These are phyloP conservation scores for Terrapene triunguis DNA, from an alignment of 2,113 vertebrate species.

Conservation along the genomic window DNA sequence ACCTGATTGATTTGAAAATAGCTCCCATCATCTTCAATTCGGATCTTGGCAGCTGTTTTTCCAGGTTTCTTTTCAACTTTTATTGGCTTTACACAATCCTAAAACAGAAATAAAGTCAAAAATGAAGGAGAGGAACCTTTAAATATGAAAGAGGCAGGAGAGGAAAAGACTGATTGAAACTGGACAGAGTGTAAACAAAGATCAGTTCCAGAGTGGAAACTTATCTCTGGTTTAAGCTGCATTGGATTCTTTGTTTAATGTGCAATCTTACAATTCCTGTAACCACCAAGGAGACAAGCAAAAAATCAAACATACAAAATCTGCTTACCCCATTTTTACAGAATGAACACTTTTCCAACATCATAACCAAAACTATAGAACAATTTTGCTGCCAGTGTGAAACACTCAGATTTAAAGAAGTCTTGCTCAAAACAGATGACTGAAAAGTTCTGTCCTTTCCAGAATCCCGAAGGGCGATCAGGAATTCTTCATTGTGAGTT, in stretches of 20 bases:
- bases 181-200: fast-evolving
- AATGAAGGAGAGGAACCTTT: neutral
- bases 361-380: neutral
- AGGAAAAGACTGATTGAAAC: neutral
- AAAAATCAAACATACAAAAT: neutral
- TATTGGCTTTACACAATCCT: slow-evolving; percentile 95
- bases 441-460: neutral
- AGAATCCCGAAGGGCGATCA: fast-evolving
- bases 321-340: slow-evolving; percentile 23
- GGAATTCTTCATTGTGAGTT: neutral
- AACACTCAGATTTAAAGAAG: fast-evolving
- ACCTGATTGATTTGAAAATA: slow-evolving; percentile 92
- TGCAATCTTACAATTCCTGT: neutral
- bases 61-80: slow-evolving; percentile 88
- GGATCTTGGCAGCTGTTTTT: slow-evolving; percentile 89
- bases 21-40: slow-evolving; percentile 93
- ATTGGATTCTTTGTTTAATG: neutral
- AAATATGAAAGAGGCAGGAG: neutral
- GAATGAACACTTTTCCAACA: slow-evolving; percentile 19
- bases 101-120: neutral
- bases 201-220: fast-evolving
- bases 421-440: neutral
- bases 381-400: neutral
- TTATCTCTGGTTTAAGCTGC: fast-evolving
- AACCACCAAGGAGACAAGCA: fast-evolving